These are phyloP conservation scores for Parelbella ahira DNA, from an alignment of 2,888 invertebrate species.

Conservation along the genomic window DNA sequence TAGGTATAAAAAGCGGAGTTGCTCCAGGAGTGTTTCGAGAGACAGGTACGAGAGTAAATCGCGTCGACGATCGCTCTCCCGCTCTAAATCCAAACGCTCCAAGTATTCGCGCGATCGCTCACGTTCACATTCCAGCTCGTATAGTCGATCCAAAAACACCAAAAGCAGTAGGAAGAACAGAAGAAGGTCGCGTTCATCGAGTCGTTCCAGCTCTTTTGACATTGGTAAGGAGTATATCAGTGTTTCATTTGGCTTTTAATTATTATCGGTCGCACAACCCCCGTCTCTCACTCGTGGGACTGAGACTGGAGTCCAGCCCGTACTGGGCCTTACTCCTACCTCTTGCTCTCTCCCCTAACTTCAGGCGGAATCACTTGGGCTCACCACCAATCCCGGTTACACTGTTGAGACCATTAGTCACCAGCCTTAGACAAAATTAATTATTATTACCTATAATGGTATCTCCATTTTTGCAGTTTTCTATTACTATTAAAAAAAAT, in stretches of 20 bases:
- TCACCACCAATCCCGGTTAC: too few relatives aligned
- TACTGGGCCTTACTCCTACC: too few relatives aligned
- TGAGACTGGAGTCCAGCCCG: too few relatives aligned
- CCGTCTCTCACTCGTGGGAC: too few relatives aligned
- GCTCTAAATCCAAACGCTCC: slow-evolving; percentile 49
- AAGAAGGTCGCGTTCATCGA: slow-evolving; percentile 55
- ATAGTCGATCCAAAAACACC: slow-evolving; percentile 51
- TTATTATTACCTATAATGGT: too few relatives aligned
- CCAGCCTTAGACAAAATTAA: too few relatives aligned
- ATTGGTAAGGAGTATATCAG: slow-evolving; percentile 43
- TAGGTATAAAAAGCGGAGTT: slow-evolving; percentile 55
- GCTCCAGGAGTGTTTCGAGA: slow-evolving; percentile 64
- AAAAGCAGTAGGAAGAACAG: slow-evolving; percentile 51
- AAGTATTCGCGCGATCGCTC: slow-evolving; percentile 47
- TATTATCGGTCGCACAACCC: too few relatives aligned
- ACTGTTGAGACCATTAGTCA: too few relatives aligned
- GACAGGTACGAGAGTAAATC: slow-evolving; percentile 65
- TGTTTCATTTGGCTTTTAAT: slow-evolving; percentile 1
- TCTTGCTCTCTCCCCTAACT: too few relatives aligned
- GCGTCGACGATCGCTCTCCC: slow-evolving; percentile 54
- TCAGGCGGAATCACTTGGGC: too few relatives aligned
- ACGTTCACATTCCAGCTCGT: slow-evolving; percentile 55
- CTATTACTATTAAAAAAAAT: too few relatives aligned
- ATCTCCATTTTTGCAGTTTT: too few relatives aligned
- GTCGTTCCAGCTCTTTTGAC: slow-evolving; percentile 63